Evolutionary conservation across 2,888 invertebrate genomes (phyloP), one percentile per base, ranked within the genome.

Genomic region (Pyrocoelia pectoralis): DNA sequence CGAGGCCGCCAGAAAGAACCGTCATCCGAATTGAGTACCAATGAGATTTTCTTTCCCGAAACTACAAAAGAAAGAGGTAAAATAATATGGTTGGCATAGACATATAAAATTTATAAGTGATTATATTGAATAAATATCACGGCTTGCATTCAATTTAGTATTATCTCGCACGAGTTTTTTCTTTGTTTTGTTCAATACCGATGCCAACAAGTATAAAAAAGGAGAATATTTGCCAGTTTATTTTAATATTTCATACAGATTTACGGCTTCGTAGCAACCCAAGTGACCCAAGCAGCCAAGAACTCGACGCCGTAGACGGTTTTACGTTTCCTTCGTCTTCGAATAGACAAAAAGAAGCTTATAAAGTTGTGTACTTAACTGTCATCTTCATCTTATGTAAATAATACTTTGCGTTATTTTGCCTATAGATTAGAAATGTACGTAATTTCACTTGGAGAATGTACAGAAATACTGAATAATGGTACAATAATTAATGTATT

Each of bases 21-120:
- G 38, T n/a, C n/a, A n/a, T 67, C 73, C 46, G 75, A 75, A 62
- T 70, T 72, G 56, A 73, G 70, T 67, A 74, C 70, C 68, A 78
- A 77, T 70, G 77, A 78, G 72, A 78, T 79, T 71, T 72, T 73
- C 59, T 76, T 74, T 72, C 69, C 74, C 24, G 77, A 77, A 69
- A 68, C 73, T 50, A 73, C 77, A 53, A 78, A 76, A 69, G 79
- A 77, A 70, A 70, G 76, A 74, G 79, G 79, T 77, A 72, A 33
- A 33, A 2, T 33, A 33, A 33, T 33, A 33, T 33, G 8, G 33
- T 33, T 33, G 33, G 53, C 49, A 64, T 67, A 48, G 65, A 67
- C 67, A 48, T 60, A 61, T 64, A 51, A 56, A 65, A 67, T 65
- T 63, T 65, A 57, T 65, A 60, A 48, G 51, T 43, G 14, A 59